These are phyloP conservation scores for Dendrocincla fuliginosa DNA, from an alignment of 2,797 vertebrate species.

Conservation along the genomic window DNA sequence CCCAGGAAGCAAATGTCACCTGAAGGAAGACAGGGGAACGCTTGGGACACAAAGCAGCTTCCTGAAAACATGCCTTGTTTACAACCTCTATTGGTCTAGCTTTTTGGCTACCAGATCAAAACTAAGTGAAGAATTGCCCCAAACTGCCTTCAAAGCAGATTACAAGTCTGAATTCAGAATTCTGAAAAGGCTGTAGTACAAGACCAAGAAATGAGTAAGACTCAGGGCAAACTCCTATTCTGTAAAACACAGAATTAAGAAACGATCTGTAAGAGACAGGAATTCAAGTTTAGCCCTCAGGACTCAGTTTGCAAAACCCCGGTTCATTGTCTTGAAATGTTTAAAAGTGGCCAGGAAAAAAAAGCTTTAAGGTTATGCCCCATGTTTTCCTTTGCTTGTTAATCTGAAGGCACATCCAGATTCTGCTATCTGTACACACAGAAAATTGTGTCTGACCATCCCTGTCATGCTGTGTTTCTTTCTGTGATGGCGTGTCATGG, in stretches of 20 bases:
- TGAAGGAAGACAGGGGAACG: neutral
- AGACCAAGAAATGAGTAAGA: neutral
- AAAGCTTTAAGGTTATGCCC: neutral
- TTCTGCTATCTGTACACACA: neutral
- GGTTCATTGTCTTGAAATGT: neutral
- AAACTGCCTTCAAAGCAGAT: neutral
- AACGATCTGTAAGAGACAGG: rapidly evolving
- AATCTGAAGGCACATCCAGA: neutral
- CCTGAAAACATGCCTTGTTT: neutral
- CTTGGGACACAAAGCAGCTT: neutral
- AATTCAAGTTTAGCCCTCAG: neutral
- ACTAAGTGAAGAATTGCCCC: neutral
- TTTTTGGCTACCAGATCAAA: neutral
- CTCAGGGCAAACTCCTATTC: neutral
- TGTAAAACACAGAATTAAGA: neutral
- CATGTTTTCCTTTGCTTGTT: neutral
- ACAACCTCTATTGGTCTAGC: neutral
- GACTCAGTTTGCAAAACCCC: neutral
- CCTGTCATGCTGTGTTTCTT: neutral
- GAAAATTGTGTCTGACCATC: neutral
- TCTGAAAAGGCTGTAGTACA: neutral
- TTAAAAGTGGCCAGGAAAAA: neutral
- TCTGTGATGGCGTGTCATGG: neutral
- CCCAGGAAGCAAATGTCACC: neutral
- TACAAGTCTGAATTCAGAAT: neutral